Evolutionary conservation across 2,797 vertebrate species (phyloP), one percentile per base, ranked within the genome.

Genomic region (Poeciliopsis infans): DNA sequence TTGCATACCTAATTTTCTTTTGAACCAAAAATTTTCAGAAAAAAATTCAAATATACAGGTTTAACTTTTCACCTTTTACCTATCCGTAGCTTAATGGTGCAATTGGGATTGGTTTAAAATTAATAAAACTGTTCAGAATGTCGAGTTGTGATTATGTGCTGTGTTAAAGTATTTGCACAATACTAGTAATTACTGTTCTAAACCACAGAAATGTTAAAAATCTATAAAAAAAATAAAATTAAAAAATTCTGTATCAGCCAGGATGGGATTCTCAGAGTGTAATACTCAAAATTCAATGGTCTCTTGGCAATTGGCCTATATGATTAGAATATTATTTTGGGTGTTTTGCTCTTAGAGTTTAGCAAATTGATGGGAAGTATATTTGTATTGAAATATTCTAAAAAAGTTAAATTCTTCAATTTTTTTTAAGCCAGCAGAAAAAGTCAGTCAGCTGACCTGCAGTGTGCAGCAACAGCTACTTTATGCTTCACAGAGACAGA

Each of bases 81-180:
- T 51, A 7, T 25, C 31, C 2, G 36, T 66, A 77, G 12, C 1
- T 25, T 46, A 59, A 71, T 28, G 71, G 33, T 84, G 72, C 79
- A 81, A 77, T 75, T 69, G 71, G 83, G 36, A 70, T 73, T 20
- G 72, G 49, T n/a, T 31, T 57, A 20, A 16, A 41, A 76, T 33
- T 0, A 68, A 82, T 81, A 5, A 77, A 83, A 39, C 36, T 74
- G 72, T 59, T 75, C 41, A 49, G 59, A 59, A 75, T 55, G 76
- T n/a, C 39, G 33, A 47, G n/a, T 31, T 41, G 59, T 33, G 15
- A 66, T 39, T 41, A 39, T 66, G 8, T 83, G 71, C 28, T 72
- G n/a, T 86, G 73, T 80, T 79, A 25, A 39, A 55, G 15, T 70
- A 74, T 85, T 86, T 86, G 64, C 76, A 88, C 69, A 87, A 64